Base-by-base conservation (phyloP, 1,140 invertebrate genomes). In the Macrostomum lignano region DNA sequence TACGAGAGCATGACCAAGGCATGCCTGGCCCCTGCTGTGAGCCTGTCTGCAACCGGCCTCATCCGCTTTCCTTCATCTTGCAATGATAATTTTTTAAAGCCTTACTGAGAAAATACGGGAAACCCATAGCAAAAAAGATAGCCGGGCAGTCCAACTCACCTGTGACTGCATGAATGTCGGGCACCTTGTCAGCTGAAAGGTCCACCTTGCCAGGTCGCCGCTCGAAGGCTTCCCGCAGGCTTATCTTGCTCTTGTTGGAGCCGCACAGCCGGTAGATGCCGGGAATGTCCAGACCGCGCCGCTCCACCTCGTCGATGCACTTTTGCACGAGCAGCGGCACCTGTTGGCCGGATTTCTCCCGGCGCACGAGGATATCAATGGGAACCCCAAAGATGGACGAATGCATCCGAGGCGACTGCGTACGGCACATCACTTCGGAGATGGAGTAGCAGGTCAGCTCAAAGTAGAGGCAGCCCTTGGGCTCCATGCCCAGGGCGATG, bases 291-390 rank as follows among this genome's bases (percentile, higher is more conserved):
- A 94, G 61, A 9, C 88, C 88, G 42, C 88, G 64, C 46, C 74
- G 64, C 51, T 96, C 86, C 19, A 96, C 75, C 60, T 94, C 88
- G 45, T 86, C 78, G 1, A 91, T 73, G 49, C 84, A 88, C 19
- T 81, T 68, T 46, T 76, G 69, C 11, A 94, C 67, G 7, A 93
- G 70, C 24, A 88, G 67, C 4, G 81, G 84, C 20, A 88, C 37
- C 63, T 10, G n/a, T n/a, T n/a, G n/a, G n/a, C n/a, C n/a, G n/a
- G n/a, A 30, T 15, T 33, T 33, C 26, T 33, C 32, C 4, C 11
- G 14, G 26, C 10, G 19, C 3, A 28, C 26, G 19, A 28, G 26
- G 7, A 28, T 17, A 7, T 28, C 26, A 9, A 28, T 14, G 26
- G 26, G 26, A 15, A 28, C 26, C 19, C 26, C 26, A 28, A 28